Evolutionary conservation across 2,113 vertebrate genomes (phyloP), one percentile per base, ranked within the genome.

Genomic region (Callorhinus ursinus): DNA sequence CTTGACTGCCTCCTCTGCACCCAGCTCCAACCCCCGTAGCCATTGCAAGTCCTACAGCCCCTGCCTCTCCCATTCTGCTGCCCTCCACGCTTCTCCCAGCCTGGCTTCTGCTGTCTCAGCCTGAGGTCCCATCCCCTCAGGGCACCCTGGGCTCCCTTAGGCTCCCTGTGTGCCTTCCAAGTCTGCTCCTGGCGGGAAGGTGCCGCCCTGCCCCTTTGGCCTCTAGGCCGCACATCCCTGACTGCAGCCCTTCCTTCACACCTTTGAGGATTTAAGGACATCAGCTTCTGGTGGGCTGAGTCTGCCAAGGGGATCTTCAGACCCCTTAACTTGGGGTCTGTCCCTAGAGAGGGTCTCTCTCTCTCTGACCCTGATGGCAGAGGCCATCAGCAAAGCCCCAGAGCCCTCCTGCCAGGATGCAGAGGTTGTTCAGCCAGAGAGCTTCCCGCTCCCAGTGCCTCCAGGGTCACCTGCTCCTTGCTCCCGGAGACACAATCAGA

Each of bases 381-480:
- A 93, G 77, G 88, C 69, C 83, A 46, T 1, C 31, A 1, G 74
- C 67, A 81, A 86, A 86, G 63, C 82, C 80, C 90, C 77, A 36
- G 46, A 63, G 28, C 59, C 63, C 81, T 88, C 39, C 63, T 19
- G 59, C 53, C n/a, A 6, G 24, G 74, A 93, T 57, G 80, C 76
- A 42, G 93, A 42, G 88, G 81, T 42, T 15, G 53, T 53, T 72
- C 79, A 72, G 81, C 39, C 80, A 55, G 74, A 51, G 57, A 67
- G 96, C 80, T 96, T 84, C 69, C 77, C 4, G 18, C 36, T 85
- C 94, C 9, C 74, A 14, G 95, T n/a, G 93, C 72, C 85, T 89
- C 74, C 88, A 80, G 95, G 97, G 96, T 98, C 97, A 98, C 97
- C 97, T 98, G 97, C 96, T 88, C 84, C 96, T 81, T n/a, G 82